Evolutionary conservation across 64 coral and sea anemone species (phyloP).

Genomic region (Actinia tenebrosa): DNA sequence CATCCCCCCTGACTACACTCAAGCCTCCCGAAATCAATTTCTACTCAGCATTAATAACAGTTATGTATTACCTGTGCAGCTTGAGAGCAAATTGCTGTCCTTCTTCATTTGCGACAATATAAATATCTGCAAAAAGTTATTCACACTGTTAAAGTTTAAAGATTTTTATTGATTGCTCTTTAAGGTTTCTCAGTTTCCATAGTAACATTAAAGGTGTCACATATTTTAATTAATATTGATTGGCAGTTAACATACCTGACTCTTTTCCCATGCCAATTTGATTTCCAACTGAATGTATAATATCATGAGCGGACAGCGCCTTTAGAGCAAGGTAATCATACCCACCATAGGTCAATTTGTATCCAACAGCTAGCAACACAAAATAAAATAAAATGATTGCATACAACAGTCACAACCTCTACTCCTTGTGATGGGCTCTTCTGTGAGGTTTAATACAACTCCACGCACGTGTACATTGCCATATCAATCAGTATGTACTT

Average conservation of each 20-base stretch:
- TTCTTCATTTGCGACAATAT: conserved; percentile 93
- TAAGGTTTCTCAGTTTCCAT: too few relatives aligned
- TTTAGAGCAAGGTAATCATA: conserved; percentile 97
- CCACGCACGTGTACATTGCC: too few relatives aligned
- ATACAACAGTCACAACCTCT: background rate
- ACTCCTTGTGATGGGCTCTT: too few relatives aligned
- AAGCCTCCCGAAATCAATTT: too few relatives aligned
- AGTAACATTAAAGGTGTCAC: too few relatives aligned
- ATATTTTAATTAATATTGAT: too few relatives aligned
- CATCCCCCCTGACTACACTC: too few relatives aligned
- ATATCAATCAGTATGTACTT: too few relatives aligned
- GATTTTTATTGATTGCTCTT: too few relatives aligned
- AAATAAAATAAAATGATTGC: background rate
- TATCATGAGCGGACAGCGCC: conserved; percentile 63
- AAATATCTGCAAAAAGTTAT: conserved; percentile 65
- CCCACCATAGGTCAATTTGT: conserved; percentile 80
- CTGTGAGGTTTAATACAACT: too few relatives aligned
- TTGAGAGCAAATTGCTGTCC: conserved; percentile 93
- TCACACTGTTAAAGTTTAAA: background rate
- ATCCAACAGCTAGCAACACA: conserved; percentile 63
- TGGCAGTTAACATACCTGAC: conserved; percentile 43
- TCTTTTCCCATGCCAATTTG: conserved; percentile 99
- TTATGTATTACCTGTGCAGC: conserved; percentile 60
- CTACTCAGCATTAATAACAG: background rate
- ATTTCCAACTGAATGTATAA: conserved; percentile 94